phyloP scores from a whole-genome alignment of 2,113 vertebrate species.

The Hydropotes inermis region DNA sequence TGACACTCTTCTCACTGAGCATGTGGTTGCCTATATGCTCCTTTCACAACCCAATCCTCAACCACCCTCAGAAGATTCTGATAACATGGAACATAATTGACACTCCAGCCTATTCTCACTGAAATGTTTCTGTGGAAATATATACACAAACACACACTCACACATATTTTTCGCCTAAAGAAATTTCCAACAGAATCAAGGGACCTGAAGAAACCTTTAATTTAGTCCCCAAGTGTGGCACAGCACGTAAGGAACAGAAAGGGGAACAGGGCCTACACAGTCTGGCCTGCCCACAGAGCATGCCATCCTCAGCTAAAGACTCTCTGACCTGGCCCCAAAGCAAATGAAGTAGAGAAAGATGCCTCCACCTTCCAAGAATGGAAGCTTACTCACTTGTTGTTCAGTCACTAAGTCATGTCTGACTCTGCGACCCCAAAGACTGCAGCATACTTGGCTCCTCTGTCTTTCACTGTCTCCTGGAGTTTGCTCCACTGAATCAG shows the following conservation, averaged over 20 bases:
- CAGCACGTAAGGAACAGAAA: neutral
- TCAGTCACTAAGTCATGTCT: neutral
- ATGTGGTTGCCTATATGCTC: neutral
- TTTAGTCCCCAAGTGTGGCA: neutral
- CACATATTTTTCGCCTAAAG: neutral
- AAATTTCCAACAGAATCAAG: neutral
- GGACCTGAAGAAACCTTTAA: neutral
- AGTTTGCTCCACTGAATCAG: neutral
- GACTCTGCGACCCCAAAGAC: neutral
- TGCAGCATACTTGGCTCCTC: neutral
- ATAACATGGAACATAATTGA: neutral
- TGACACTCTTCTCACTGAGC: neutral
- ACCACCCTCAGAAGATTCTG: neutral
- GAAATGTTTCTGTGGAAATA: neutral
- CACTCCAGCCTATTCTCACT: neutral
- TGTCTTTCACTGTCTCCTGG: neutral
- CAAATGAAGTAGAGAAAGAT: neutral
- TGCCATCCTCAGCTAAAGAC: neutral
- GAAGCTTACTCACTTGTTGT: neutral
- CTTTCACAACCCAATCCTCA: neutral
- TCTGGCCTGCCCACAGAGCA: neutral
- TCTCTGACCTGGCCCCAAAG: neutral
- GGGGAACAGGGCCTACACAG: neutral
- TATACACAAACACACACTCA: neutral
- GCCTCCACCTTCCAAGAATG: neutral